Conservation (phyloP, 2,888 invertebrate species). For the Plutella xylostella region DNA sequence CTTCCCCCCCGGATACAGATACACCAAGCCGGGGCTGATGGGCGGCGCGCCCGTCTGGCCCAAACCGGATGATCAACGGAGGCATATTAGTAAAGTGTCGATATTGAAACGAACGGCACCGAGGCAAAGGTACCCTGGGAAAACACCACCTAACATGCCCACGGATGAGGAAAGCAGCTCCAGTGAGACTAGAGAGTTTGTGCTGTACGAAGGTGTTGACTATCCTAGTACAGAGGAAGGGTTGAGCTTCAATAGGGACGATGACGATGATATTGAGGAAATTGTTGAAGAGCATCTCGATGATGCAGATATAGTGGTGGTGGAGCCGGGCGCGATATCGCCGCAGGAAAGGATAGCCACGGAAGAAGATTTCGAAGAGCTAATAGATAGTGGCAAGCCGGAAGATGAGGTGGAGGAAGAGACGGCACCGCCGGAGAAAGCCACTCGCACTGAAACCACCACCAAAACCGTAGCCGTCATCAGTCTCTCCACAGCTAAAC, state of each 20-base stretch:
- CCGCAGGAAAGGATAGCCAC: constrained; percentile 74
- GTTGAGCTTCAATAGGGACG: constrained; percentile 34
- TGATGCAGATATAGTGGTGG: constrained; percentile 73
- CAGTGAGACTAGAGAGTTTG: constrained; percentile 72
- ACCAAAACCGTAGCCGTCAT: constrained; percentile 67
- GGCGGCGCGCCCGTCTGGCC: constrained; percentile 79
- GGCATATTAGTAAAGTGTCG: constrained; percentile 65
- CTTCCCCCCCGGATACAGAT: constrained; percentile 69
- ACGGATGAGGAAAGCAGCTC: constrained; percentile 25
- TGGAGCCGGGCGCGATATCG: constrained; percentile 70
- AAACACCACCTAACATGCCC: constrained; percentile 28
- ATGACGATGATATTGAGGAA: constrained; percentile 46
- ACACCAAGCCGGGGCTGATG: constrained; percentile 71
- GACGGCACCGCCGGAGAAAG: constrained; percentile 28
- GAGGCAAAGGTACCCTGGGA: constrained; percentile 57
- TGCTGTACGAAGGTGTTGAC: constrained; percentile 73
- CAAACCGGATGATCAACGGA: constrained; percentile 39
- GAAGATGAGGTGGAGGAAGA: constrained; percentile 60
- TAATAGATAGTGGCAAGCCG: constrained; percentile 72
- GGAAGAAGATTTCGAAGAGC: constrained; percentile 75
- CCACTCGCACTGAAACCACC: constrained; percentile 62
- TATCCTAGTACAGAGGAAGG: constrained; percentile 67
- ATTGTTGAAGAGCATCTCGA: constrained; percentile 48
- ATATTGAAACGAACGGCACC: constrained; percentile 72
- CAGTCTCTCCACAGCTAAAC: constrained; percentile 56